Percentiles rank a stretch among this genome's conserved stretches.
phyloP scores from a whole-genome alignment of 2,797 vertebrate species.

The Notoglanidium macrostoma region DNA sequence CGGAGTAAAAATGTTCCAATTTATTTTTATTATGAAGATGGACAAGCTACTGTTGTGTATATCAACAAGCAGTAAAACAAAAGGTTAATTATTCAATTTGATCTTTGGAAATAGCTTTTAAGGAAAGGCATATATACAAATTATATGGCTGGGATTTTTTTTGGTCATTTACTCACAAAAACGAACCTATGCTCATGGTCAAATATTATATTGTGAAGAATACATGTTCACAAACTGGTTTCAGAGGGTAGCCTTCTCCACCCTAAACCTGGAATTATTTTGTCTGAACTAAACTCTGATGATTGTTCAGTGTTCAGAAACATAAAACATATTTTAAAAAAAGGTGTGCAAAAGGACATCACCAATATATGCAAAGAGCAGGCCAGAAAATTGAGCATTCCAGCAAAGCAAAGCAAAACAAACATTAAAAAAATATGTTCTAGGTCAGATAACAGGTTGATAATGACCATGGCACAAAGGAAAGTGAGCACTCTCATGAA shows the following conservation, averaged over 20 bases:
- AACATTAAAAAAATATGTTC: conserved; percentile 26
- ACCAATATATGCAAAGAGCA: conserved; percentile 29
- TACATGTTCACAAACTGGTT: background rate
- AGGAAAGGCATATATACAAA: background rate
- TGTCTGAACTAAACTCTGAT: background rate
- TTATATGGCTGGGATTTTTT: background rate
- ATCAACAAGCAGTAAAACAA: background rate
- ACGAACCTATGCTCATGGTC: background rate
- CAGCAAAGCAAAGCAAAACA: conserved; percentile 15
- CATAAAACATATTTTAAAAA: background rate
- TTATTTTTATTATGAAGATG: background rate
- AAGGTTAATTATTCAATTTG: background rate
- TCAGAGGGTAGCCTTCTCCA: background rate
- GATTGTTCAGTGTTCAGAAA: background rate
- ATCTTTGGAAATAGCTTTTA: background rate
- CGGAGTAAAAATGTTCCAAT: background rate
- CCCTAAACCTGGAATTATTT: too few species aligned
- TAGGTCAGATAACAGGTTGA: conserved; percentile 24
- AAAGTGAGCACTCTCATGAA: conserved; percentile 51
- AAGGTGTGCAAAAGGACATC: background rate
- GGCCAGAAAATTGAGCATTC: conserved; percentile 30
- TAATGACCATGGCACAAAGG: conserved; percentile 32
- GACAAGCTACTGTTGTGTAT: background rate
- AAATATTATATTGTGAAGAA: background rate
- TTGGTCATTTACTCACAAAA: background rate